Base-by-base conservation (phyloP, 2,113 vertebrate genomes). In the Pelmatolapia mariae region DNA sequence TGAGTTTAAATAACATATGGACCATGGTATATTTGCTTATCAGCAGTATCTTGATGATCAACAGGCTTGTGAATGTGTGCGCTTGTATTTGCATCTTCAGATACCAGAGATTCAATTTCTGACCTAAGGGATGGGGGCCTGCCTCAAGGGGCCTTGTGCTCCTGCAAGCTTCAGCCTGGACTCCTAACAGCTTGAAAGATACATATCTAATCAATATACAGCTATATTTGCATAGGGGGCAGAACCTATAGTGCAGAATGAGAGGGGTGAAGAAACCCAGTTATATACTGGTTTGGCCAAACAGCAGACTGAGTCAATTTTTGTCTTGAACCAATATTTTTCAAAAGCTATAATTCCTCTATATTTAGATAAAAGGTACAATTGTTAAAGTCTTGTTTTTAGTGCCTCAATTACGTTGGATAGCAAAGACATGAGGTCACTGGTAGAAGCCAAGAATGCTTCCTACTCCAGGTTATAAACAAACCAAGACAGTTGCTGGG, bases 201-300 rank as follows among this genome's bases (percentile, higher is more conserved):
- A 94, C 92, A 94, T 4, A 93, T 94, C 94, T 92, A 93, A 95
- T 96, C 95, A 95, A 93, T 93, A 93, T 73, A 89, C 83, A 83
- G 84, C 80, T 45, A 36, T 79, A 92, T 94, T 95, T 92, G 91
- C 93, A 95, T 94, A 31, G 82, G 89, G 90, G 80, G 87, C 50
- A 73, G 80, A 87, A 78, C 82, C 45, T 11, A 56, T 81, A 45
- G 56, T 56, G 45, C 22, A 71, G 52, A 47, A 15, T 47, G 10
- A 78, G 22, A 15, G 22, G 40, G 78, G 22, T 78, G 22, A 3
- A 54, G 50, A 45, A 87, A 82, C 8, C 33, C 31, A 19, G 11
- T 43, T 71, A 47, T 36, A 13, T 33, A 24, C 33, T 81, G 50
- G 53, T 81, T 81, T 53, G 8, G 50, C 19, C 4, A 5, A 38